Base-by-base conservation (phyloP, 2,797 vertebrate species). In the Kryptolebias ocellatus region DNA sequence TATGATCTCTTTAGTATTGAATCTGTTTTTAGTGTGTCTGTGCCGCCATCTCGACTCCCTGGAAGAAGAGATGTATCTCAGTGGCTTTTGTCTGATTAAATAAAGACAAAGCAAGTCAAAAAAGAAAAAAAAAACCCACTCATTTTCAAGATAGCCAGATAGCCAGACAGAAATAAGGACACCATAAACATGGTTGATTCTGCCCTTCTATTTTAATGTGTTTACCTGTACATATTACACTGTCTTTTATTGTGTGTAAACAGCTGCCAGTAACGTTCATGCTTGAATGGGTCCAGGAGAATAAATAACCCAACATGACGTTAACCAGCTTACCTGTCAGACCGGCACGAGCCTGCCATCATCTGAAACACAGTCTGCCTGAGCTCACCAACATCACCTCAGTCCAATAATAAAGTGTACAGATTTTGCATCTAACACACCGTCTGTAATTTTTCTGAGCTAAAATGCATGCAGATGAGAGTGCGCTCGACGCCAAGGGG, bases 231-330 rank as follows among this genome's bases (percentile, higher is more conserved):
- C n/a, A 53, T 62, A 55, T 70, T 50, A 44, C 18, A 66, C 47
- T 24, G 24, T 16, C 5, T 76, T 87, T 85, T 80, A 85, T 78
- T 75, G 66, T 54, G 63, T 83, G 78, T 83, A 73, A 78, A 76
- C 90, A 89, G 83, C 87, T 89, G 83, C 67, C 56, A 31, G 76
- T 60, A 20, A 47, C 34, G 64, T 64, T 53, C 60, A 60, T 58
- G 63, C 71, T 47, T 44, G 68, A 45, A 49, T 71, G 59, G 42
- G 47, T 67, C 37, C 53, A 72, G 61, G 81, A 68, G 66, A 72
- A 81, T 77, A 74, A 80, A 82, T 64, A 63, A 75, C 16, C 52
- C 31, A 50, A 56, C 47, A 31, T 64, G 29, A 71, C 45, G 46
- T 45, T 73, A 78, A 75, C 57, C 24, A 72, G 45, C 46, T 67